phyloP scores from a whole-genome alignment of 2,888 invertebrate genomes.

The Dioctria linearis region DNA sequence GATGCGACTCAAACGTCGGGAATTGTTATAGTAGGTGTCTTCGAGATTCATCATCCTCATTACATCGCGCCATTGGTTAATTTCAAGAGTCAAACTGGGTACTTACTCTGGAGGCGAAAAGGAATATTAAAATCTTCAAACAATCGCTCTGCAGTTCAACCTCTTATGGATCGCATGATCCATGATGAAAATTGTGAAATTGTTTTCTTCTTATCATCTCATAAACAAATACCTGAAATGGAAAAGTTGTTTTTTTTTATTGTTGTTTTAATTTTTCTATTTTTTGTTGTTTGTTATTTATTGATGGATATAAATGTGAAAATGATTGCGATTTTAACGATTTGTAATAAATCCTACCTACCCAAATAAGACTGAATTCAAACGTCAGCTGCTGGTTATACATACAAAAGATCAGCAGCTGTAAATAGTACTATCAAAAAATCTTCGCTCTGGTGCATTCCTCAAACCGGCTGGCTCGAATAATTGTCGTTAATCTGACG shows the following conservation, averaged over 20 bases:
- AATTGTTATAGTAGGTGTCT: not conserved
- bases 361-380: no score
- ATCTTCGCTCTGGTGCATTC: no score
- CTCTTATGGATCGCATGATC: not conserved
- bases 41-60: no score
- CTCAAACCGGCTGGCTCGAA: no score
- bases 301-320: not conserved
- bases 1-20: not conserved
- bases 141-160: not conserved
- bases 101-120: no score
- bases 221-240: not conserved
- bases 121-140: not conserved
- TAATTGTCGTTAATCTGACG: no score
- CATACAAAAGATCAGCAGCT: no score
- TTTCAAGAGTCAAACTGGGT: no score
- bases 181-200: not conserved
- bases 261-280: no score
- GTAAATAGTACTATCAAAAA: no score
- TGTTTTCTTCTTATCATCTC: not conserved
- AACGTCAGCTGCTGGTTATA: no score
- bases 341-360: not conserved
- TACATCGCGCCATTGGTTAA: not conserved
- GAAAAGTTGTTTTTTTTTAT: not conserved
- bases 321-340: not conserved
- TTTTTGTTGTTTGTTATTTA: no score